Base-by-base conservation (phyloP, 2,888 invertebrate genomes). In the Matsumyia berberina region DNA sequence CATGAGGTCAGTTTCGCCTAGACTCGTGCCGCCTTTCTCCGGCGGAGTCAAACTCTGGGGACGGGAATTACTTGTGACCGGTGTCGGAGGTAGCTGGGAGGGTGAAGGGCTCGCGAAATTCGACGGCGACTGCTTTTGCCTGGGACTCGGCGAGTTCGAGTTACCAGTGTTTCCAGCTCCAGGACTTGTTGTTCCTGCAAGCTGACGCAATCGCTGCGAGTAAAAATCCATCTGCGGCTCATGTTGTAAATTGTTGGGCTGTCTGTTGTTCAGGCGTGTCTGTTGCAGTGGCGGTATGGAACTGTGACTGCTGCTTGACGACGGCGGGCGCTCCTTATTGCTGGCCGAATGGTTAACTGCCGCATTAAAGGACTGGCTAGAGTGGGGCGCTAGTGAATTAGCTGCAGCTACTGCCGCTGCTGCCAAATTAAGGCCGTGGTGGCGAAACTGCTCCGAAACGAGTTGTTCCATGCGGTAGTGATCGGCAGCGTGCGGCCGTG, bases 141-240 rank as follows among this genome's bases (percentile, higher is more conserved):
- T 94, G 93, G 95, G 95, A 94, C 94, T 94, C 94, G 95, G 95
- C 93, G 96, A 96, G 93, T 96, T 95, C 93, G 96, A 94, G 94
- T 94, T 94, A 94, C 94, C 94, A 93, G 90, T 91, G 89, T 90
- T 92, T 89, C 90, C 96, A 94, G 96, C 96, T 94, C 97, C 96
- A 94, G 97, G 97, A 95, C 97, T 96, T 94, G 96, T 96, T 93
- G 96, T 97, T 89, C 92, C 92, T 94, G 98, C 98, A 94, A 98
- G 96, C 95, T 98, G 98, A 94, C 98, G 96, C 95, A 98, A 96
- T 95, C 98, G 96, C 95, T 98, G 98, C 94, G 98, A 98, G 95
- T 98, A 99, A 96, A 98, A 98, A 96, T 98, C 98, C 95, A 97
- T 95, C 94, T 96, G 96, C 91, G 96, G 96, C 94, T 96, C 97